phyloP scores from a whole-genome alignment of 2,888 invertebrate genomes.

The Pammene fasciana region DNA sequence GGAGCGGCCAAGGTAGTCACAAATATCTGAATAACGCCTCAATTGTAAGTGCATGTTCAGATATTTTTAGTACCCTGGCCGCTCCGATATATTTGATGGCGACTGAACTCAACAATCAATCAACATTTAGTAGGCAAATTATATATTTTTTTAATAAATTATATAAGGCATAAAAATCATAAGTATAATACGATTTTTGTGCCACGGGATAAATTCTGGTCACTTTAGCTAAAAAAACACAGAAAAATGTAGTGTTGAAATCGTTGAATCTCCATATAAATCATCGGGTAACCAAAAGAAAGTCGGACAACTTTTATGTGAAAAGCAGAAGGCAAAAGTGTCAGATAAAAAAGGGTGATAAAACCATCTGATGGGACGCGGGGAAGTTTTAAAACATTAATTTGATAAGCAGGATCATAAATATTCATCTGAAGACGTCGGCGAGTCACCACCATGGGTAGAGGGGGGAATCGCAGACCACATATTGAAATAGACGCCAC shows the following conservation, averaged over 20 bases:
- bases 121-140: no score
- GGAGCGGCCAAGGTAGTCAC: no score
- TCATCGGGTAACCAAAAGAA: not conserved
- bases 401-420: conserved; percentile 41
- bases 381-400: conserved; percentile 40
- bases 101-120: no score
- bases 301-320: conserved; percentile 17
- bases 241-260: not conserved
- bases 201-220: no score
- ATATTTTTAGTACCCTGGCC: no score
- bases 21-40: no score
- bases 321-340: conserved; percentile 29
- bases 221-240: no score
- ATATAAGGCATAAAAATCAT: no score
- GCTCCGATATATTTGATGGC: no score
- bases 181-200: no score
- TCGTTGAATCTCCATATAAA: not conserved
- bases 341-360: conserved; percentile 39
- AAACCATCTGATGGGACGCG: conserved; percentile 33
- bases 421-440: conserved; percentile 39
- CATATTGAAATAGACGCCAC: not conserved
- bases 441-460: conserved; percentile 21
- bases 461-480: not conserved
- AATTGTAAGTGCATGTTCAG: no score
- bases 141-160: no score